phyloP scores from a whole-genome alignment of 2,888 invertebrate genomes.

The Phymatocera aterrima region DNA sequence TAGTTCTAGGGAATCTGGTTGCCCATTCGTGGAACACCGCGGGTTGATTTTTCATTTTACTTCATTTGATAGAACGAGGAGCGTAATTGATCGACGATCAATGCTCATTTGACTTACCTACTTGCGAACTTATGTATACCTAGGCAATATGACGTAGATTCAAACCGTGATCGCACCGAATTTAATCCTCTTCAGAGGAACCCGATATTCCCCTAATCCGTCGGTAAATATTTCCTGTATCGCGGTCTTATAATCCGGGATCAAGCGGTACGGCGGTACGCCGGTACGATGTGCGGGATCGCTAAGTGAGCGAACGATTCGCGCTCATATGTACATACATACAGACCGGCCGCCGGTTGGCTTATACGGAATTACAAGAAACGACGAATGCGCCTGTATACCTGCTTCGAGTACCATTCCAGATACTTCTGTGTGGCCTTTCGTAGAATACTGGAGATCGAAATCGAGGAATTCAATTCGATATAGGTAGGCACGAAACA shows the following conservation, averaged over 20 bases:
- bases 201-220: conserved; percentile 33
- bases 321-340: conserved; percentile 29
- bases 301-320: conserved; percentile 38
- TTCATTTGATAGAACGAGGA: background rate
- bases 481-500: conserved; percentile 1
- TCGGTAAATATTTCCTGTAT: conserved; percentile 36
- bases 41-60: too few species aligned
- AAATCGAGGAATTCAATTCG: conserved; percentile 34
- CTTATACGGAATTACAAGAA: conserved; percentile 45
- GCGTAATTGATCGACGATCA: background rate
- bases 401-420: conserved; percentile 42
- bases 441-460: conserved; percentile 36
- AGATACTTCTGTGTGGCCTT: conserved; percentile 43
- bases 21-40: too few species aligned
- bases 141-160: background rate
- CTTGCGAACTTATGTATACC: background rate
- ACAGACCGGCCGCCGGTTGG: conserved; percentile 10
- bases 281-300: background rate
- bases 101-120: too few species aligned
- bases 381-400: conserved; percentile 30
- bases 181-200: conserved; percentile 20
- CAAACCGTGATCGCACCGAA: background rate
- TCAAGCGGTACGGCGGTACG: background rate
- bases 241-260: conserved; percentile 38
- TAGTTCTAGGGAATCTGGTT: too few species aligned